Evolutionary conservation across 2,113 vertebrate genomes (phyloP), one percentile per base, ranked within the genome.

Genomic region (Nibea albiflora): DNA sequence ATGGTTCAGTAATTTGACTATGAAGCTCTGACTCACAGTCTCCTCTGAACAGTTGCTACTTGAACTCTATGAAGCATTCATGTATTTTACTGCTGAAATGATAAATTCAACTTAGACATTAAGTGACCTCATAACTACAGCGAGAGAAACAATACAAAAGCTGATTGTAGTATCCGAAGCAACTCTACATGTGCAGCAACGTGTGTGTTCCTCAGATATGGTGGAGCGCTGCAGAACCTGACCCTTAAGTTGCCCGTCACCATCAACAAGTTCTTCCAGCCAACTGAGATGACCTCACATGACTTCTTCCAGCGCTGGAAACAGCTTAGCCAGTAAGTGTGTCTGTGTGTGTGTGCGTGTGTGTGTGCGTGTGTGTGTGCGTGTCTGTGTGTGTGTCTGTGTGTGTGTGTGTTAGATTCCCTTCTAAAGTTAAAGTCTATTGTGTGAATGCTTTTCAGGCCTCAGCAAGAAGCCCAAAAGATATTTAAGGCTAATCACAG

Each of bases 291-390:
- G 97, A 73, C 94, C 0, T 96, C 97, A 11, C 94, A 97, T 39
- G 97, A 98, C 86, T 98, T 98, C 87, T 98, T 98, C 93, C 96
- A 97, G 93, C 97, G 97, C 68, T 98, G 97, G 97, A 98, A 98
- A 92, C 97, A 98, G 87, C 97, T 98, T 4, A 97, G 96, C 95
- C 96, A 95, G 97, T 97, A 73, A 91, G 93, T 81, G 24, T 62
- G 52, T 60, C 47, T 1, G 35, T 31, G 4, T 4, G 28, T 31
- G 28, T 35, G 35, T 2, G 35, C 2, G 6, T 35, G 35, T 0
- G 35, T 8, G 31, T 35, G 31, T 8, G 31, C 0, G 31, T 39
- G 39, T 14, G 42, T 26, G 24, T 65, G n/a, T n/a, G n/a, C n/a
- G 24, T 62, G 52, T 60, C 47, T 1, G 35, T 31, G 4, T 4